phyloP scores from a whole-genome alignment of 2,797 vertebrate species.

The Clamator glandarius region DNA sequence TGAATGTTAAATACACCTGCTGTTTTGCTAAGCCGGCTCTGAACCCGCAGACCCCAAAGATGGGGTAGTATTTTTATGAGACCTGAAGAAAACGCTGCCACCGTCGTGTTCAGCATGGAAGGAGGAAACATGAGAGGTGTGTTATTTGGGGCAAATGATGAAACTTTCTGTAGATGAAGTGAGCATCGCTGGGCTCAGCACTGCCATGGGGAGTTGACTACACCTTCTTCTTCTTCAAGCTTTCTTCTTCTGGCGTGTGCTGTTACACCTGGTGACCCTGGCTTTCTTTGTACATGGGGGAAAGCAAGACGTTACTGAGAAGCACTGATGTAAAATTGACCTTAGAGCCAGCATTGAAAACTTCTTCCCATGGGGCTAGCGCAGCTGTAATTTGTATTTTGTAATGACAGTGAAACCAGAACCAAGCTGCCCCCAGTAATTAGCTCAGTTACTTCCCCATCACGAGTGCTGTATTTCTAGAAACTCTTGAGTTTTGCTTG shows the following conservation, averaged over 20 bases:
- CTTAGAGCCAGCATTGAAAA: not conserved
- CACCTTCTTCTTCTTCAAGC: not conserved
- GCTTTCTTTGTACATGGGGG: rapidly evolving
- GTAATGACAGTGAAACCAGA: not conserved
- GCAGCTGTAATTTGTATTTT: not conserved
- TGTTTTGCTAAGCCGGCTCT: not conserved
- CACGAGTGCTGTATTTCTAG: rapidly evolving
- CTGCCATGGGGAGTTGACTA: not conserved
- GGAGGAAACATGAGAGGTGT: not conserved
- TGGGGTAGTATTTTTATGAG: not conserved
- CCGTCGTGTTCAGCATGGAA: not conserved
- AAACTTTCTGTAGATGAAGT: not conserved
- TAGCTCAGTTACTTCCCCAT: not conserved
- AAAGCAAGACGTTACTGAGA: not conserved
- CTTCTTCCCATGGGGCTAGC: not conserved
- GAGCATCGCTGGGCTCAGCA: rapidly evolving
- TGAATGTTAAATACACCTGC: not conserved
- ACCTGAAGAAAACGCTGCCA: not conserved
- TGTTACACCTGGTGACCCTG: not conserved
- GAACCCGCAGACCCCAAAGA: not conserved
- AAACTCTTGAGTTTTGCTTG: not conserved
- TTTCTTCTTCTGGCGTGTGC: not conserved
- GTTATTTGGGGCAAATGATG: not conserved
- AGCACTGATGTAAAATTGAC: rapidly evolving
- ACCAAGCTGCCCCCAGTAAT: not conserved